These are phyloP conservation scores for Thaumetopoea pityocampa DNA, from an alignment of 1,140 invertebrate genomes.

Conservation along the genomic window DNA sequence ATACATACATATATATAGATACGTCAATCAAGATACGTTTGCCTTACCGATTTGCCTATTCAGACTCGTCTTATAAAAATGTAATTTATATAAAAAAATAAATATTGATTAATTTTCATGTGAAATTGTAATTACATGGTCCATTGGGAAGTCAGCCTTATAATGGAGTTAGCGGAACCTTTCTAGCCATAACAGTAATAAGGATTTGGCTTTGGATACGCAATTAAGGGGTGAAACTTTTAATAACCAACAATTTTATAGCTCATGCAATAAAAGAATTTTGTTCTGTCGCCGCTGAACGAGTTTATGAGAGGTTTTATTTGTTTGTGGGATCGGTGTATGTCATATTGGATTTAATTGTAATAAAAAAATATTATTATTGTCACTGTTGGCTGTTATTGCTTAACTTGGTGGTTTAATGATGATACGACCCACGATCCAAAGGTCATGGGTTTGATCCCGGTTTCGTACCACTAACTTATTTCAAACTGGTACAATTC, in stretches of 20 bases:
- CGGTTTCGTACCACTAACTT: too few relatives aligned
- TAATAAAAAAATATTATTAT: too few relatives aligned
- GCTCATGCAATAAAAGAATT: slow-evolving; percentile 13
- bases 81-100: too few relatives aligned
- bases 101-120: neutral
- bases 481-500: too few relatives aligned
- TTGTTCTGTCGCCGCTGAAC: slow-evolving; percentile 4
- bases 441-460: too few relatives aligned
- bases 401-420: too few relatives aligned
- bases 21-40: too few relatives aligned
- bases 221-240: slow-evolving; percentile 50
- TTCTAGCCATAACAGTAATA: slow-evolving; percentile 30
- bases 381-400: too few relatives aligned
- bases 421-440: too few relatives aligned
- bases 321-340: slow-evolving; percentile 16
- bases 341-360: neutral
- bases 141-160: slow-evolving; percentile 3
- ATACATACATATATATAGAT: too few relatives aligned
- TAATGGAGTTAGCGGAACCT: slow-evolving; percentile 5
- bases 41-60: too few relatives aligned
- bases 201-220: slow-evolving; percentile 43
- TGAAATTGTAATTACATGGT: neutral
- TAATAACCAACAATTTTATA: slow-evolving; percentile 31
- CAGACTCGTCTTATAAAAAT: too few relatives aligned
- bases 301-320: slow-evolving; percentile 19